Conservation (phyloP, 2,797 vertebrate species). For the Gorsachius magnificus region DNA sequence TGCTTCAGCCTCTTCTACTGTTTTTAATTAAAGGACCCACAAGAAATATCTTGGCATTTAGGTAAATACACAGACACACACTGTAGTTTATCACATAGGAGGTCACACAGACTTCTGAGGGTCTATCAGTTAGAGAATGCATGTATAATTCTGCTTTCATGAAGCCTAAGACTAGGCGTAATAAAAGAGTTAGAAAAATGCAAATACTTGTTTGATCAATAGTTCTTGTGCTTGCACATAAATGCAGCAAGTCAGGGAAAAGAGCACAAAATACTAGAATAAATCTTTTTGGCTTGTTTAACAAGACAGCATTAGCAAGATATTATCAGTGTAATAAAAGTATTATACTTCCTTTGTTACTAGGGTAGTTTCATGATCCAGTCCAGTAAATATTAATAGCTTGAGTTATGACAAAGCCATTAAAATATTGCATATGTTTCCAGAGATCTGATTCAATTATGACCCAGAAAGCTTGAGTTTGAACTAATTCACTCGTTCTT, state of each 20-base stretch:
- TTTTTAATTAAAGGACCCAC: background rate
- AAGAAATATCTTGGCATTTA: background rate
- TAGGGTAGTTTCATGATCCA: background rate
- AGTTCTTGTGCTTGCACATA: background rate
- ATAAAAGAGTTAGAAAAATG: background rate
- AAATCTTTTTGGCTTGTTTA: constrained; percentile 6
- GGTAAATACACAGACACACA: background rate
- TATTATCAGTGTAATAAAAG: background rate
- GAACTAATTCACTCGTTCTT: constrained; percentile 62
- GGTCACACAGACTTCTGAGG: background rate
- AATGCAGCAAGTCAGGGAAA: background rate
- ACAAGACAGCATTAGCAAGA: background rate
- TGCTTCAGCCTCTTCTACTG: background rate
- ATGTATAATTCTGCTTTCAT: background rate
- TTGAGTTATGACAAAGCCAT: constrained; percentile 32
- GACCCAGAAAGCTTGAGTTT: constrained; percentile 48
- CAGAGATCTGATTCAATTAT: constrained; percentile 34
- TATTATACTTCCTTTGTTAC: background rate
- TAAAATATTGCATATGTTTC: constrained; percentile 41
- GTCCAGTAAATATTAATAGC: constrained; percentile 40
- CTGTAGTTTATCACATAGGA: background rate
- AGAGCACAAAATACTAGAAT: background rate
- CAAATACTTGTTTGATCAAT: background rate
- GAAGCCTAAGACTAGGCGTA: background rate
- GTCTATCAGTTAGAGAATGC: background rate